Conservation (phyloP, 2,888 invertebrate genomes). For the Drosophila subquinaria region DNA sequence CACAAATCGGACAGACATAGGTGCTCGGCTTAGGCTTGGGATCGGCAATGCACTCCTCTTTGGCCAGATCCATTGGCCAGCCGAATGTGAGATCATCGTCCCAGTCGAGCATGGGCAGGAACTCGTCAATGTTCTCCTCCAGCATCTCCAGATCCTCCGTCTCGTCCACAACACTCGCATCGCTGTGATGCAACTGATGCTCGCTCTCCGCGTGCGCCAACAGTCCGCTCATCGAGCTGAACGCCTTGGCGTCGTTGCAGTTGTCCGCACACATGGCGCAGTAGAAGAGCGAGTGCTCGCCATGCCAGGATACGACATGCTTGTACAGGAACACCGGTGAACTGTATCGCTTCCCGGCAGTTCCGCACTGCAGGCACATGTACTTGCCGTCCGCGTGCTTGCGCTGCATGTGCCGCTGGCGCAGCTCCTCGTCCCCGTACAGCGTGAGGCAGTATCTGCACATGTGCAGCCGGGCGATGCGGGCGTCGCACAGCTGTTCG, state of each 20-base stretch:
- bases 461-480: constrained; percentile 46
- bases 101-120: constrained; percentile 67
- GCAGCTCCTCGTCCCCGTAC: constrained; percentile 57
- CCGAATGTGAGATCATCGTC: constrained; percentile 70
- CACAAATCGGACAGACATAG: constrained; percentile 67
- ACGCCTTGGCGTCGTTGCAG: constrained; percentile 57
- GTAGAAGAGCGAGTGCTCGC: constrained; percentile 65
- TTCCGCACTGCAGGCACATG: constrained; percentile 64
- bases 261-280: constrained; percentile 65
- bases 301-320: constrained; percentile 68
- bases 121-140: constrained; percentile 71
- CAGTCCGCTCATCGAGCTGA: constrained; percentile 44
- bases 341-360: constrained; percentile 61
- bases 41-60: constrained; percentile 66
- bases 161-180: constrained; percentile 57
- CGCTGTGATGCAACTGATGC: constrained; percentile 45
- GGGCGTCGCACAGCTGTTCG: constrained; percentile 53
- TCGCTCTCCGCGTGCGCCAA: constrained; percentile 57
- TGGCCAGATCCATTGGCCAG: constrained; percentile 67
- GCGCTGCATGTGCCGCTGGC: constrained; percentile 55
- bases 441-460: constrained; percentile 64
- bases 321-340: constrained; percentile 60
- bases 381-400: constrained; percentile 54
- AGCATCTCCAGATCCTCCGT: constrained; percentile 70
- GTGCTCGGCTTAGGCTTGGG: constrained; percentile 53